A percentile compares a stretch with the other conserved stretches of the same genome.
phyloP scores from a whole-genome alignment of 2,888 invertebrate genomes.

The Pemphredon lugubris region DNA sequence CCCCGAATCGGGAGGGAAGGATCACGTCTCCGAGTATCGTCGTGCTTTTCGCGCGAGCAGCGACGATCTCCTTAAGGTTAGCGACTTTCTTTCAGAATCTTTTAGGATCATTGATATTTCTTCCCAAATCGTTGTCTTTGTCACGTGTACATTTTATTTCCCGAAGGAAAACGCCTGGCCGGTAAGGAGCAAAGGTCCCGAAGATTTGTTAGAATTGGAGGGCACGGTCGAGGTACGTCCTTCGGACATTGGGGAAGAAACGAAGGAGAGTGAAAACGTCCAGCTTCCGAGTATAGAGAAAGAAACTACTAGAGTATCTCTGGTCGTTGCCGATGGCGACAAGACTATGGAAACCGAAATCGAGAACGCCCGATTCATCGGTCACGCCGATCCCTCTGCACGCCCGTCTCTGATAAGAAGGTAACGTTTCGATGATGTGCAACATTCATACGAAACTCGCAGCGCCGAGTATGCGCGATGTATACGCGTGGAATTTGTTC shows the following conservation, averaged over 20 bases:
- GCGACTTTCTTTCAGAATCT: slow-evolving; percentile 21
- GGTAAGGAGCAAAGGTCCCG: slow-evolving; percentile 16
- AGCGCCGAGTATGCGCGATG: too few species aligned
- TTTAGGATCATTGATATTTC: slow-evolving; percentile 40
- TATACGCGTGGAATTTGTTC: too few species aligned
- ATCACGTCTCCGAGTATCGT: slow-evolving; percentile 73
- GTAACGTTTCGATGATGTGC: slow-evolving; percentile 49
- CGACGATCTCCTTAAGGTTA: slow-evolving; percentile 70
- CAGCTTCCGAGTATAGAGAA: slow-evolving; percentile 26
- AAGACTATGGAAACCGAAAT: slow-evolving; percentile 66
- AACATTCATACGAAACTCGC: not conserved
- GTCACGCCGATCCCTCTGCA: slow-evolving; percentile 30
- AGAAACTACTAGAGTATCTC: slow-evolving; percentile 10
- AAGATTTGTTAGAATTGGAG: slow-evolving; percentile 14
- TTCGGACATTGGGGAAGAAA: slow-evolving; percentile 25
- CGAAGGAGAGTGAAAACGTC: slow-evolving; percentile 23
- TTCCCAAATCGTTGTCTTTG: too few species aligned
- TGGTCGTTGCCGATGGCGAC: slow-evolving; percentile 38
- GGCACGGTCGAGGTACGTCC: not conserved
- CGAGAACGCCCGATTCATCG: slow-evolving; percentile 53
- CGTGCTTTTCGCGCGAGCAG: slow-evolving; percentile 72
- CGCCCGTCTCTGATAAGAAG: slow-evolving; percentile 68
- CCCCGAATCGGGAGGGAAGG: slow-evolving; percentile 34
- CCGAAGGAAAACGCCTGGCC: slow-evolving; percentile 62
- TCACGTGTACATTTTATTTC: too few species aligned